phyloP scores from a whole-genome alignment of 2,888 invertebrate genomes.

The Tetheella fluctuosa region DNA sequence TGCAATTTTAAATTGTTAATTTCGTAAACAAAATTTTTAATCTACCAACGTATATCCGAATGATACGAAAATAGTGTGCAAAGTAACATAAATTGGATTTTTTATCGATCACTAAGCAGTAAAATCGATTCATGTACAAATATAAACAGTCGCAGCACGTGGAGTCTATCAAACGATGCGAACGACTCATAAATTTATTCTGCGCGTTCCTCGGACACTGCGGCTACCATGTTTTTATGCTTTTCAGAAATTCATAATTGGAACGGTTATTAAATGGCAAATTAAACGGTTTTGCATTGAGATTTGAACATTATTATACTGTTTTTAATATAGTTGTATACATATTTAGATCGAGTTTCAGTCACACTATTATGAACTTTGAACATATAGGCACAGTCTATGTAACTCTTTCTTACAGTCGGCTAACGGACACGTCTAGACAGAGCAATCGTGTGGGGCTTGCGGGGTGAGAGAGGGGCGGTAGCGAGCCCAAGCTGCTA shows the following conservation, averaged over 20 bases:
- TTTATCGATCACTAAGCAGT: constrained; percentile 6
- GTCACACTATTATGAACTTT: too few species aligned
- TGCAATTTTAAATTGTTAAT: neutral
- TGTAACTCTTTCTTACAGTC: too few species aligned
- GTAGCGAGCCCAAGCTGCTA: too few species aligned
- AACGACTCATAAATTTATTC: constrained; percentile 43
- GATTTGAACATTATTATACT: neutral
- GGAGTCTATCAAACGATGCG: constrained; percentile 27
- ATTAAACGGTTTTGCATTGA: neutral
- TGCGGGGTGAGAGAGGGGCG: too few species aligned
- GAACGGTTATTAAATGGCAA: neutral
- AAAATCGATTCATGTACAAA: constrained; percentile 21
- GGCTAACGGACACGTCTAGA: too few species aligned
- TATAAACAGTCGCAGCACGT: constrained; percentile 35
- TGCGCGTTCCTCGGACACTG: constrained; percentile 33
- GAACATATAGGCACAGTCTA: too few species aligned
- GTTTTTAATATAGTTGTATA: neutral
- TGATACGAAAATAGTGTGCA: neutral
- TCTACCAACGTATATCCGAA: neutral
- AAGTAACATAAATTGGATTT: neutral
- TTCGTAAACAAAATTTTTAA: neutral
- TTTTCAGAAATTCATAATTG: constrained; percentile 1
- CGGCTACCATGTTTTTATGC: constrained; percentile 20
- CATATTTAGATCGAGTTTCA: neutral
- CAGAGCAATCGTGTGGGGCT: too few species aligned